Conservation (phyloP, 2,888 invertebrate species). For the Acronicta alni region DNA sequence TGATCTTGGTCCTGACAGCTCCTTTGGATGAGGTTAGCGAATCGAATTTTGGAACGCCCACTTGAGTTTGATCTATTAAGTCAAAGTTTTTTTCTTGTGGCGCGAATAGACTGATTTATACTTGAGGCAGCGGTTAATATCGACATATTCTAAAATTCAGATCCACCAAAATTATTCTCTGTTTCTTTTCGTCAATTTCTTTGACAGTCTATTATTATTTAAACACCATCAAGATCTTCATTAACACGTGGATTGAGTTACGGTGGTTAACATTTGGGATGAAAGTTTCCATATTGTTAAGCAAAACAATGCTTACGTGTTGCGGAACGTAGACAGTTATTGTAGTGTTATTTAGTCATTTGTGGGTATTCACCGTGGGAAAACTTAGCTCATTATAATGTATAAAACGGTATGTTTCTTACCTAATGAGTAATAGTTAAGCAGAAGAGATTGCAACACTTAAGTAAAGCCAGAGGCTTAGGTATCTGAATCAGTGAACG, state of each 20-base stretch:
- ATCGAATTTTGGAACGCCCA: slow-evolving; percentile 23
- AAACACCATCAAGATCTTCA: slow-evolving; percentile 17
- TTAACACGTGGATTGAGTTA: slow-evolving; percentile 13
- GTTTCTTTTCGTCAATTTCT: neutral
- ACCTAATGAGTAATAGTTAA: slow-evolving; percentile 47
- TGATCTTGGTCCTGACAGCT: slow-evolving; percentile 24
- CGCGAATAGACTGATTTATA: slow-evolving; percentile 3
- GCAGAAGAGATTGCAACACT: slow-evolving; percentile 30
- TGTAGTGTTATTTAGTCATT: slow-evolving; percentile 47
- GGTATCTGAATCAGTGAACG: slow-evolving; percentile 22
- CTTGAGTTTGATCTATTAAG: slow-evolving; percentile 29
- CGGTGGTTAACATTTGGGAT: slow-evolving; percentile 30
- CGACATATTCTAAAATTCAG: neutral
- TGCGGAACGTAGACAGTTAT: slow-evolving; percentile 40
- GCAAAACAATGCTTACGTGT: slow-evolving; percentile 44
- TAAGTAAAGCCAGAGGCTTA: slow-evolving; percentile 10
- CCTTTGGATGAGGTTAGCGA: slow-evolving; percentile 7
- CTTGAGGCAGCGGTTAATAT: neutral
- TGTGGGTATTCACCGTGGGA: slow-evolving; percentile 53
- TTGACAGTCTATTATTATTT: slow-evolving; percentile 9
- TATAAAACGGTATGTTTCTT: slow-evolving; percentile 41
- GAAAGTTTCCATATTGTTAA: slow-evolving; percentile 38
- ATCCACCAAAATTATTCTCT: neutral
- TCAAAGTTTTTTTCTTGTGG: slow-evolving; percentile 2
- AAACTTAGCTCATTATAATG: slow-evolving; percentile 42